These are phyloP conservation scores for Hydroisotoma schaefferi DNA, from an alignment of 2,888 invertebrate species.

Conservation along the genomic window DNA sequence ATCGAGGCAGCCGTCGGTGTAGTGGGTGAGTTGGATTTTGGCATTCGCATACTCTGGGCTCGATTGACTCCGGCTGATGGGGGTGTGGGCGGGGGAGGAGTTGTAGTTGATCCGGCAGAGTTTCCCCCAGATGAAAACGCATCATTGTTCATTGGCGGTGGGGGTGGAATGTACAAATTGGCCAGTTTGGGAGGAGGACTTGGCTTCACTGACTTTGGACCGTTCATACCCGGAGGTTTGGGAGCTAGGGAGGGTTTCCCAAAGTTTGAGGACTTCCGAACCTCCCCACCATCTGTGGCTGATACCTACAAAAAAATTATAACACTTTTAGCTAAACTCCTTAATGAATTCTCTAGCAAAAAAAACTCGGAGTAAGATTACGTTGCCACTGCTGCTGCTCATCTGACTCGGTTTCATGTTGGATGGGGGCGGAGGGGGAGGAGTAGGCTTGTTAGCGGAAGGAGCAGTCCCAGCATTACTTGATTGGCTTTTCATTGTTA, in stretches of 20 bases:
- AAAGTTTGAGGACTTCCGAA: constrained; percentile 52
- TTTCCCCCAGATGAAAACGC: constrained; percentile 8
- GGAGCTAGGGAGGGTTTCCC: constrained; percentile 82
- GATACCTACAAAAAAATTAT: background rate
- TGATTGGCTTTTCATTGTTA: constrained; percentile 1
- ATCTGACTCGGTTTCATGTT: constrained; percentile 61
- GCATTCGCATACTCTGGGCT: constrained; percentile 80
- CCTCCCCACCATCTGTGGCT: constrained; percentile 16
- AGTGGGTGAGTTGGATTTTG: constrained; percentile 60
- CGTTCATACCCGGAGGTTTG: constrained; percentile 65
- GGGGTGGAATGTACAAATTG: constrained; percentile 44
- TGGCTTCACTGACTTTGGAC: constrained; percentile 38
- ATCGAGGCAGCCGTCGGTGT: constrained; percentile 36
- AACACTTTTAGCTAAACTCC: background rate
- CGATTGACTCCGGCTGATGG: constrained; percentile 59
- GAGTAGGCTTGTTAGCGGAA: constrained; percentile 56
- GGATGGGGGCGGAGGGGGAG: constrained; percentile 72
- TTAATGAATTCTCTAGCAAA: too few species aligned
- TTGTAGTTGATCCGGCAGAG: background rate
- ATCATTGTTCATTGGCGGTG: constrained; percentile 23
- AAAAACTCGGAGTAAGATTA: too few species aligned
- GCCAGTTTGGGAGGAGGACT: constrained; percentile 46
- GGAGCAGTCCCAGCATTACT: constrained; percentile 19
- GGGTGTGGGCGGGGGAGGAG: constrained; percentile 50
- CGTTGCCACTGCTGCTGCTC: constrained; percentile 11